Evolutionary conservation across 2,797 vertebrate species (phyloP).

Genomic region (Phrynocephalus guinanensis): DNA sequence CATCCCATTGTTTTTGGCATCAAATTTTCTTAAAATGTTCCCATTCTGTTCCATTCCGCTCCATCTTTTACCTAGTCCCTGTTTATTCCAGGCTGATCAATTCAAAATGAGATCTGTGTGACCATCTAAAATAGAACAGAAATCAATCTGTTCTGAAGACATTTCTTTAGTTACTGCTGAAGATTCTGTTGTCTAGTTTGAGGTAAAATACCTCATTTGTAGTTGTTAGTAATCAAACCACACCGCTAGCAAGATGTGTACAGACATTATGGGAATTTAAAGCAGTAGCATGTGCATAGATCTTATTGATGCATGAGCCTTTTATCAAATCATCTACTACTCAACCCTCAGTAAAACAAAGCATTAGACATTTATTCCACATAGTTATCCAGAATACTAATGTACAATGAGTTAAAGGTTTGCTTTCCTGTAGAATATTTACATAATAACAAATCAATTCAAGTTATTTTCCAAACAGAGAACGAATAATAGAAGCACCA

Average conservation of each 20-base stretch:
- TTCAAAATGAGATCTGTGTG: background rate
- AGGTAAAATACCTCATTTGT: constrained; percentile 61
- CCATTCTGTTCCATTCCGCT: no score
- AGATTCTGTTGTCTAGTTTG: constrained; percentile 44
- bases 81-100: background rate
- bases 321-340: constrained; percentile 70
- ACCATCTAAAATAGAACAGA: background rate
- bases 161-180: constrained; percentile 30
- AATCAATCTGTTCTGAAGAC: background rate
- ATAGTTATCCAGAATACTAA: constrained; percentile 59
- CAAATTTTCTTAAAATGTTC: no score
- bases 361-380: constrained; percentile 63
- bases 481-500: background rate
- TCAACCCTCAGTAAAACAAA: constrained; percentile 58
- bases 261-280: constrained; percentile 21
- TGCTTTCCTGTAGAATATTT: constrained; percentile 28
- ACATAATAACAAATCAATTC: constrained; percentile 16
- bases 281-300: constrained; percentile 47
- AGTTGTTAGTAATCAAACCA: constrained; percentile 55
- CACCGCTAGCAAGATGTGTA: constrained; percentile 52
- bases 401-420: constrained; percentile 27
- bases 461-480: background rate
- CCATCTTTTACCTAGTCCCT: no score
- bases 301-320: constrained; percentile 61
- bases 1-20: no score